phyloP scores from a whole-genome alignment of 2,888 invertebrate species.

The Pyrochroa serraticornis region DNA sequence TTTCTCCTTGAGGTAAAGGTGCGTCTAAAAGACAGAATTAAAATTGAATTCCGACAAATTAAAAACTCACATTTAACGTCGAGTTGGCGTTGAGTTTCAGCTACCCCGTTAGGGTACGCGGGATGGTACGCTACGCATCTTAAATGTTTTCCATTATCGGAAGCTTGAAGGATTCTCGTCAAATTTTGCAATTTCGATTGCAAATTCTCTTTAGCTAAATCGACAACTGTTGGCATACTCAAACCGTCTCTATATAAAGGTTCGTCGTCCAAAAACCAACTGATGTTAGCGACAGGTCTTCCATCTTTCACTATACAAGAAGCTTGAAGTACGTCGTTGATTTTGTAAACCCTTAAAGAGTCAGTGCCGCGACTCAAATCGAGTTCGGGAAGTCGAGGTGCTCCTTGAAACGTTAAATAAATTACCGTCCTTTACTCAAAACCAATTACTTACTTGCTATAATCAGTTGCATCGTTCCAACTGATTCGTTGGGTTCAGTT shows the following conservation, averaged over 20 bases:
- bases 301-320: constrained; percentile 73
- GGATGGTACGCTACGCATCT: constrained; percentile 73
- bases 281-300: constrained; percentile 76
- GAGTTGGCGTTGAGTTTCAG: constrained; percentile 58
- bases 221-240: constrained; percentile 61
- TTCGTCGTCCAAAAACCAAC: constrained; percentile 74
- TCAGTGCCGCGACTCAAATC: constrained; percentile 55
- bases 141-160: constrained; percentile 70
- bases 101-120: constrained; percentile 57
- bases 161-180: constrained; percentile 65
- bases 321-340: constrained; percentile 68
- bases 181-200: constrained; percentile 71
- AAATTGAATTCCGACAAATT: not conserved
- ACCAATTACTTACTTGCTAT: constrained; percentile 72
- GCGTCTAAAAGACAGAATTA: constrained; percentile 64
- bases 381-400: constrained; percentile 60
- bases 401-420: constrained; percentile 54
- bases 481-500: constrained; percentile 64
- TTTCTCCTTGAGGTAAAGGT: constrained; percentile 66
- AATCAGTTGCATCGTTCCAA: constrained; percentile 66
- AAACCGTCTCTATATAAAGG: constrained; percentile 61
- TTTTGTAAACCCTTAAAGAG: constrained; percentile 60
- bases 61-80: constrained; percentile 64
- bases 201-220: constrained; percentile 64
- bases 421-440: too few relatives aligned